Conservation (phyloP, 2,888 invertebrate genomes). For the Hemaris fuciformis region DNA sequence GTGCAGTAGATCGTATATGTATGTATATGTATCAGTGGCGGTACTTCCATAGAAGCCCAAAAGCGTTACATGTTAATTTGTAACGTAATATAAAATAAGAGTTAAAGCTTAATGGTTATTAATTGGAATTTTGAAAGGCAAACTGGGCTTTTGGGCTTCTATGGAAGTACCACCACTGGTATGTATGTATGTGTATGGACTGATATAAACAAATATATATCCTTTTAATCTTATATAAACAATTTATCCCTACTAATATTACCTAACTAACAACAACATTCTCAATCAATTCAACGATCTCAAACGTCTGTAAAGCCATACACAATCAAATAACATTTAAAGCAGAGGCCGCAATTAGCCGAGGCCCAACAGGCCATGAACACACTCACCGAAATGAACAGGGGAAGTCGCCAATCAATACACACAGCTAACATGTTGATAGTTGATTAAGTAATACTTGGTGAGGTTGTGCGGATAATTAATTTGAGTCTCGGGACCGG, state of each 20-base stretch:
- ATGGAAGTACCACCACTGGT: too few species aligned
- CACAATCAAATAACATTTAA: not conserved
- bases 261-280: not conserved
- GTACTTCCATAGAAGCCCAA: too few species aligned
- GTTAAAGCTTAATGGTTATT: too few species aligned
- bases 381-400: conserved; percentile 40
- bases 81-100: too few species aligned
- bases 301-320: not conserved
- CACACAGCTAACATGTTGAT: conserved; percentile 46
- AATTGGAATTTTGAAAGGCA: too few species aligned
- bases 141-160: too few species aligned
- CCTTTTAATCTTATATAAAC: too few species aligned
- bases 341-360: not conserved
- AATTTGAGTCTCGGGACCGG: conserved; percentile 49
- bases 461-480: conserved; percentile 54
- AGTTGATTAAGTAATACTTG: conserved; percentile 55
- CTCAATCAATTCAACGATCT: not conserved
- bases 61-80: too few species aligned
- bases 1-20: too few species aligned
- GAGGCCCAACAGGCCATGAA: conserved; percentile 16
- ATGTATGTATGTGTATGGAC: too few species aligned
- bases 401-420: conserved; percentile 37
- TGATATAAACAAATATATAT: too few species aligned
- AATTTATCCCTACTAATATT: not conserved
- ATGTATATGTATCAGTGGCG: too few species aligned